Evolutionary conservation across 2,113 vertebrate genomes (phyloP).

Genomic region (Mustela lutreola): DNA sequence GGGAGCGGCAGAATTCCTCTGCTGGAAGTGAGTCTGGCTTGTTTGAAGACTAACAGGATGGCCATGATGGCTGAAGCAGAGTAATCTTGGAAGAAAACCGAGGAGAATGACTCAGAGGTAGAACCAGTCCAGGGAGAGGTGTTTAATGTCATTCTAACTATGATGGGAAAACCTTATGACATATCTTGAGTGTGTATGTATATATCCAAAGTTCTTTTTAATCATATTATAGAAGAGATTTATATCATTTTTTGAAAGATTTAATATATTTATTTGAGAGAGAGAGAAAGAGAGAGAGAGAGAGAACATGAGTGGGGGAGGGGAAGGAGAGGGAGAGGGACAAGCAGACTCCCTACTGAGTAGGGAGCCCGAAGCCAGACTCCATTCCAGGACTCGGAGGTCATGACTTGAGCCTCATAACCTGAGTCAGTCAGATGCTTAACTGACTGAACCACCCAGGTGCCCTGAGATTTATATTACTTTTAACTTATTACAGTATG

Average conservation of each 20-base stretch:
- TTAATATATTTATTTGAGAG: not conserved
- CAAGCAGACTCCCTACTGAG: not conserved
- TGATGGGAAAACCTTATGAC: not conserved
- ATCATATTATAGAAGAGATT: not conserved
- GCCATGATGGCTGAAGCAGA: not conserved
- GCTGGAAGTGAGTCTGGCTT: not conserved
- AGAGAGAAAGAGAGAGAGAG: not conserved
- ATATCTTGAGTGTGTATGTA: too few relatives aligned
- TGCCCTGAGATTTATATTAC: not conserved
- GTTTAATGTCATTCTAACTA: not conserved
- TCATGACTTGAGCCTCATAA: not conserved
- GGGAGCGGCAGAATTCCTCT: not conserved
- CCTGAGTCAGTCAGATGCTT: not conserved
- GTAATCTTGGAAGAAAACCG: rapidly evolving
- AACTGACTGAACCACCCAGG: not conserved
- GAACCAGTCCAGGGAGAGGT: not conserved
- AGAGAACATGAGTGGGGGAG: not conserved
- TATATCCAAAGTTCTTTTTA: not conserved
- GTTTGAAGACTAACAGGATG: not conserved
- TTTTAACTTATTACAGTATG: not conserved
- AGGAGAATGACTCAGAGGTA: not conserved
- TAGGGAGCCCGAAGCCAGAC: not conserved
- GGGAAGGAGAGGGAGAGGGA: not conserved
- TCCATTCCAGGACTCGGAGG: not conserved
- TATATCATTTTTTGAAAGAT: not conserved